Conservation (phyloP, 2,888 invertebrate genomes). For the Nemoura dubitans region DNA sequence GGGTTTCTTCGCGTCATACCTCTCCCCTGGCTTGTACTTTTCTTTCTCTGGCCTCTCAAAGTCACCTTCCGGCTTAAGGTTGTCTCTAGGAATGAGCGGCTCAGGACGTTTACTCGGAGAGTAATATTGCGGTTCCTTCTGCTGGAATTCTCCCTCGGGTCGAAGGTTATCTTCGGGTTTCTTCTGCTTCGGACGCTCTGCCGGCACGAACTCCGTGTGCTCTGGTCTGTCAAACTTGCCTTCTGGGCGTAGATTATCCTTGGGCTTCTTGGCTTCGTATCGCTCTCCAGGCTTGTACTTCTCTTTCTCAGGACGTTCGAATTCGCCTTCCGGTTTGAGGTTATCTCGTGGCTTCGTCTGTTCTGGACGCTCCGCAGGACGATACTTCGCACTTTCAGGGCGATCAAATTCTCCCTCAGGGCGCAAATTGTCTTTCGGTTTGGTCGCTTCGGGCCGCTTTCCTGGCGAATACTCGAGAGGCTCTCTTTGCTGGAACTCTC, state of each 20-base stretch:
- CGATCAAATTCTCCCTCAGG: conserved; percentile 67
- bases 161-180: conserved; percentile 68
- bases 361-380: conserved; percentile 50
- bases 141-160: conserved; percentile 64
- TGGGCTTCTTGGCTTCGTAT: conserved; percentile 61
- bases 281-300: conserved; percentile 61
- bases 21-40: conserved; percentile 65
- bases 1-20: conserved; percentile 59
- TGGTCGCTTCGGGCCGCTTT: conserved; percentile 56
- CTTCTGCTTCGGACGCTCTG: conserved; percentile 57
- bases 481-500: conserved; percentile 58
- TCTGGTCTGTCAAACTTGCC: conserved; percentile 58
- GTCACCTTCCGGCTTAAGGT: conserved; percentile 59
- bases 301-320: conserved; percentile 52
- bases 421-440: conserved; percentile 63
- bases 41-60: conserved; percentile 59
- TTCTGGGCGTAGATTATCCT: conserved; percentile 64
- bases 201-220: conserved; percentile 53
- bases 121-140: conserved; percentile 48
- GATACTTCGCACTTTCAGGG: conserved; percentile 47
- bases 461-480: conserved; percentile 55
- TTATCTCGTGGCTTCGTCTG: conserved; percentile 57
- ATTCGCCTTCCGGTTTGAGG: conserved; percentile 61
- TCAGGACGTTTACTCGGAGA: conserved; percentile 58
- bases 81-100: conserved; percentile 71